Evolutionary conservation across 2,888 invertebrate species (phyloP).

Genomic region (Aricia artaxerxes): DNA sequence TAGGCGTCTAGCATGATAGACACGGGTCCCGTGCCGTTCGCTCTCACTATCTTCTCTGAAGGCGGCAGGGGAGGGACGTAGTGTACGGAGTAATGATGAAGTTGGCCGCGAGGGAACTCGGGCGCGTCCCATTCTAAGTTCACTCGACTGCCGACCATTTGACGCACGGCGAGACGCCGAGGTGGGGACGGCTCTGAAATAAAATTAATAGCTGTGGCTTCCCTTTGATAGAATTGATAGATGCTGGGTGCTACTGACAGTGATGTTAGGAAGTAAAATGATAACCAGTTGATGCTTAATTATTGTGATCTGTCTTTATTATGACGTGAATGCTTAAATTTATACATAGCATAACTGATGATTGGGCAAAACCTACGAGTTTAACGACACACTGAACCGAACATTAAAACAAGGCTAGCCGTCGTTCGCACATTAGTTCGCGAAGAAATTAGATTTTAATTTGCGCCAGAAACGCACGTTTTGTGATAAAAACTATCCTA

Average conservation of each 20-base stretch:
- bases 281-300: too few relatives aligned
- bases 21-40: conserved; percentile 53
- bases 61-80: conserved; percentile 85
- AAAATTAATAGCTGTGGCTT: neutral
- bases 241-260: neutral
- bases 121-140: conserved; percentile 86
- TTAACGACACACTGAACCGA: too few relatives aligned
- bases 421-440: too few relatives aligned
- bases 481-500: too few relatives aligned
- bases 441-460: too few relatives aligned
- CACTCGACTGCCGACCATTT: conserved; percentile 83
- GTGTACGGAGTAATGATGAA: conserved; percentile 82
- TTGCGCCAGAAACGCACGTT: too few relatives aligned
- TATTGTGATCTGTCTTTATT: too few relatives aligned
- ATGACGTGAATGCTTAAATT: too few relatives aligned
- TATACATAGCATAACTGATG: too few relatives aligned
- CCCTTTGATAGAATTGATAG: too few relatives aligned
- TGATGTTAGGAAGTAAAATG: neutral
- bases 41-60: conserved; percentile 61
- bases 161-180: conserved; percentile 81
- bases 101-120: conserved; percentile 80
- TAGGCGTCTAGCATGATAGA: conserved; percentile 77
- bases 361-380: too few relatives aligned
- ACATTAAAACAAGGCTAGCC: too few relatives aligned
- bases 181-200: conserved; percentile 84